Conservation (phyloP, 2,797 vertebrate species). For the Hemibagrus guttatus region DNA sequence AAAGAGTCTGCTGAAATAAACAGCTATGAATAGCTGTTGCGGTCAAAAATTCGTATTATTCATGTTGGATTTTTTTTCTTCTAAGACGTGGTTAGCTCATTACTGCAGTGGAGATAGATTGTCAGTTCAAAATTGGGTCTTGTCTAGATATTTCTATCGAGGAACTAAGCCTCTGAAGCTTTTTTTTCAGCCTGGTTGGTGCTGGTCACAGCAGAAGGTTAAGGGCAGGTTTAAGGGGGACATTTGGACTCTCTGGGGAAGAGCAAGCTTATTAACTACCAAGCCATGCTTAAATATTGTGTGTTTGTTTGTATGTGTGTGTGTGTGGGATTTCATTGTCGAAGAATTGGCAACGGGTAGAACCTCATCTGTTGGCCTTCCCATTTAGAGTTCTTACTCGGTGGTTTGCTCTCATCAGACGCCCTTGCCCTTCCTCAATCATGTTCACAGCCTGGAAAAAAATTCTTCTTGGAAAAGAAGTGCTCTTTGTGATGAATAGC, state of each 20-base stretch:
- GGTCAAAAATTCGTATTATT: conserved; percentile 9
- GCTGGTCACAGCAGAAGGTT: conserved; percentile 27
- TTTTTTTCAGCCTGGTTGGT: conserved; percentile 17
- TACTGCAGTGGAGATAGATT: background rate
- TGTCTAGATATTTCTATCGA: background rate
- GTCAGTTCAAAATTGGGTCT: background rate
- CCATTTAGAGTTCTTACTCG: conserved; percentile 3
- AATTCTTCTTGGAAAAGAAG: background rate
- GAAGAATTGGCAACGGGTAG: conserved; percentile 1
- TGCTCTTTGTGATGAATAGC: conserved; percentile 17
- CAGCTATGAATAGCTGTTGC: conserved; percentile 28
- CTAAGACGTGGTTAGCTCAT: background rate
- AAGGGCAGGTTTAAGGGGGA: conserved; percentile 27
- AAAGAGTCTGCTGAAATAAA: conserved; percentile 20
- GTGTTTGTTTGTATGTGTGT: too few relatives aligned
- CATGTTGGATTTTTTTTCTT: background rate
- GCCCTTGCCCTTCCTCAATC: background rate
- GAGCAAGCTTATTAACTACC: conserved; percentile 44
- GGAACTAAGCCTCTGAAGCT: conserved; percentile 8
- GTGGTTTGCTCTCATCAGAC: background rate
- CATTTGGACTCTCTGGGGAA: conserved; percentile 30
- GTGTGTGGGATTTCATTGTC: conserved; percentile 14
- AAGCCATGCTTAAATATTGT: conserved; percentile 21
- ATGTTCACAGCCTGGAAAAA: conserved; percentile 10
- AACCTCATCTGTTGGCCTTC: conserved; percentile 2